phyloP scores from a whole-genome alignment of 2,888 invertebrate genomes.

The Sthenelais limicola region DNA sequence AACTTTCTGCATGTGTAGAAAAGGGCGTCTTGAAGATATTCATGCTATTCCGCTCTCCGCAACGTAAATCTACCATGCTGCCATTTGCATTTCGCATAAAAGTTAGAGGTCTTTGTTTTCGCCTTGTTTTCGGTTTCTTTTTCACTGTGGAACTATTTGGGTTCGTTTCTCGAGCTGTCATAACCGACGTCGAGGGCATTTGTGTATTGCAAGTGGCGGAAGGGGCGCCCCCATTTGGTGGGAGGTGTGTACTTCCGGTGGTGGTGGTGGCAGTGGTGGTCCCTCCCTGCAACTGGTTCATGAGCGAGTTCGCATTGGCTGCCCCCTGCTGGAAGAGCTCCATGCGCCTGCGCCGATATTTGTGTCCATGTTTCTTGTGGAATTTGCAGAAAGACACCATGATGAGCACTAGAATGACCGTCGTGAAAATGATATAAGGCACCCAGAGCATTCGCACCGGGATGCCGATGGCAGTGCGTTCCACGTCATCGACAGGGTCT shows the following conservation, averaged over 20 bases:
- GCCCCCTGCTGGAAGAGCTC: slow-evolving; percentile 16
- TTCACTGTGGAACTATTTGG: slow-evolving; percentile 36
- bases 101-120: slow-evolving; percentile 36
- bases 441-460: slow-evolving; percentile 49
- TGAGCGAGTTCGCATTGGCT: neutral
- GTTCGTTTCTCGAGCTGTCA: neutral
- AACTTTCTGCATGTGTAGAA: slow-evolving; percentile 23
- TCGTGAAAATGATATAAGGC: slow-evolving; percentile 49
- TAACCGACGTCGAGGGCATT: slow-evolving; percentile 16
- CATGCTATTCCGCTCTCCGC: slow-evolving; percentile 38
- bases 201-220: slow-evolving; percentile 8
- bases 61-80: slow-evolving; percentile 42
- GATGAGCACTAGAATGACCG: slow-evolving; percentile 49
- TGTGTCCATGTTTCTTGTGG: slow-evolving; percentile 53
- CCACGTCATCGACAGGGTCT: slow-evolving; percentile 20
- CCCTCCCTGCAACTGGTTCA: neutral
- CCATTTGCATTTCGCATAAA: slow-evolving; percentile 42
- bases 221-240: slow-evolving; percentile 12
- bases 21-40: slow-evolving; percentile 39
- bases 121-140: slow-evolving; percentile 32
- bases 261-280: neutral
- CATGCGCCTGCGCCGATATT: slow-evolving; percentile 48
- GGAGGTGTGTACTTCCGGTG: neutral
- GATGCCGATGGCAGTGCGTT: slow-evolving; percentile 44
- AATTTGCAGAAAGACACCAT: slow-evolving; percentile 51